Evolutionary conservation across 2,113 vertebrate species (phyloP).

Genomic region (Pluvianellus socialis): DNA sequence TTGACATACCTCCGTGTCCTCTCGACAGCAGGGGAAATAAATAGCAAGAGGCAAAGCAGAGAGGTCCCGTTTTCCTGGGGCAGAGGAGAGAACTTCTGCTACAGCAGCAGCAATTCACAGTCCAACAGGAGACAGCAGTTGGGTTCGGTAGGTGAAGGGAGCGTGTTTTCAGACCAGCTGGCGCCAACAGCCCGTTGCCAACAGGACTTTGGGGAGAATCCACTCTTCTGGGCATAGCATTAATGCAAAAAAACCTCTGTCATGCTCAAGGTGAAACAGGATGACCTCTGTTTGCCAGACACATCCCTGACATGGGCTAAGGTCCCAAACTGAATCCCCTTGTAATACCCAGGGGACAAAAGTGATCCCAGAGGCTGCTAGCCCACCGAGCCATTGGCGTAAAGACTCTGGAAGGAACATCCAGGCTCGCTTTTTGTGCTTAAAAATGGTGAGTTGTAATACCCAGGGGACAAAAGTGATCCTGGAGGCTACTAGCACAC

Average conservation of each 20-base stretch:
- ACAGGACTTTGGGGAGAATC: not conserved
- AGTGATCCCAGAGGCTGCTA: not conserved
- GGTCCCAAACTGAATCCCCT: not conserved
- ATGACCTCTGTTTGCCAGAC: not conserved
- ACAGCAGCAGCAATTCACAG: not conserved
- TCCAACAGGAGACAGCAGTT: rapidly evolving
- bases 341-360: not conserved
- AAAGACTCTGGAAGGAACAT: not conserved
- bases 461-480: not conserved
- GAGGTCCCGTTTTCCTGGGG: not conserved
- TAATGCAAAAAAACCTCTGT: not conserved
- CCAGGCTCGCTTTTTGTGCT: not conserved
- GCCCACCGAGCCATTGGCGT: not conserved
- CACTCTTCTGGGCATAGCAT: not conserved
- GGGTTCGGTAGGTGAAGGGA: not conserved
- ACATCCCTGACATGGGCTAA: not conserved
- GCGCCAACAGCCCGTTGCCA: not conserved
- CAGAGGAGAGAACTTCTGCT: not conserved
- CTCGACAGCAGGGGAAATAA: rapidly evolving
- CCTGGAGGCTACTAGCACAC: not conserved
- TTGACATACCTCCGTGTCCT: not conserved
- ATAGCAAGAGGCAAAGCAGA: not conserved
- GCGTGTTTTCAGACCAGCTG: not conserved
- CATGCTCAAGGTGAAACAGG: not conserved
- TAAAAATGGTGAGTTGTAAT: not conserved